Evolutionary conservation across 1,140 invertebrate genomes (phyloP).

Genomic region (Meloidogyne exigua): DNA sequence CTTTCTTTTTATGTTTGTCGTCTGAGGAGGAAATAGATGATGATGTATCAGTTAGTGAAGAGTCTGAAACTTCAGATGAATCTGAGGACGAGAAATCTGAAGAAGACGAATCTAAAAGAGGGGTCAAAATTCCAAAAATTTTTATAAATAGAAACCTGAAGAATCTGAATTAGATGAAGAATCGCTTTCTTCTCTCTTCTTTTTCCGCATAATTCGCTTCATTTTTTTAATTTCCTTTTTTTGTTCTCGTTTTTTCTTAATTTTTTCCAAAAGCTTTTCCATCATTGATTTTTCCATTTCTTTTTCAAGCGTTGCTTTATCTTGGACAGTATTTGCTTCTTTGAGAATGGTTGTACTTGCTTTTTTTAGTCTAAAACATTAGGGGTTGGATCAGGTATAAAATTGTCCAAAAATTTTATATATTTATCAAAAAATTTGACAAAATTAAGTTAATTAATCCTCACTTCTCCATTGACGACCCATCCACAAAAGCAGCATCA

Average conservation of each 20-base stretch:
- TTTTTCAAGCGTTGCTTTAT: constrained; percentile 31
- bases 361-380: constrained; percentile 47
- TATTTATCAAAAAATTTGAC: too few species aligned
- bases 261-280: constrained; percentile 44
- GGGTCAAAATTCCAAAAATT: not conserved
- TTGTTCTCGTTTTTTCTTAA: constrained; percentile 32
- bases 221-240: constrained; percentile 38
- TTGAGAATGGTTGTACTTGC: constrained; percentile 30
- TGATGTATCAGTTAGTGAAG: not conserved
- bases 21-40: not conserved
- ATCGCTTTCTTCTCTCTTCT: not conserved
- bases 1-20: not conserved
- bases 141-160: not conserved
- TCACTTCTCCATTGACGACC: constrained; percentile 44
- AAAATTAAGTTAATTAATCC: too few species aligned
- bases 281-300: constrained; percentile 38
- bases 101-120: not conserved
- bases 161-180: not conserved
- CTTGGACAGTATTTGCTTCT: constrained; percentile 20
- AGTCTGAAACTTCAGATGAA: not conserved
- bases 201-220: constrained; percentile 2
- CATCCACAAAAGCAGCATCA: constrained; percentile 55
- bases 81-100: not conserved
- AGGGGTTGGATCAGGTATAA: too few species aligned
- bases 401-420: too few species aligned